Evolutionary conservation across 1,140 invertebrate species (phyloP).

Genomic region (Chionoecetes opilio): DNA sequence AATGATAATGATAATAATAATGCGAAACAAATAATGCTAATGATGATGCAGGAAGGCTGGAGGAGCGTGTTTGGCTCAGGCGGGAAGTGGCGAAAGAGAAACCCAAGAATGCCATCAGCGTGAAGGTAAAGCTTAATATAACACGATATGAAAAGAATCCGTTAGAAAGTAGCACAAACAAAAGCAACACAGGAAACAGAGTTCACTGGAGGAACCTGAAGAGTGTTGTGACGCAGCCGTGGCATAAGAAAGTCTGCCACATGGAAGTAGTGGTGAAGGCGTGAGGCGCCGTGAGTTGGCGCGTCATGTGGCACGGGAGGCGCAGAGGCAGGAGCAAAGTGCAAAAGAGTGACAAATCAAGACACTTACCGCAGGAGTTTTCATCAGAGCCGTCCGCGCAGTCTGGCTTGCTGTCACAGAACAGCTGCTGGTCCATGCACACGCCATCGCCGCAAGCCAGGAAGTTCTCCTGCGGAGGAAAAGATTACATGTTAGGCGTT

Average conservation of each 20-base stretch:
- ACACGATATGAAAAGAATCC: not conserved
- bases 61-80: not conserved
- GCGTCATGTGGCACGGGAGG: too few species aligned
- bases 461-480: slow-evolving; percentile 83
- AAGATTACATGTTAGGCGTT: not conserved
- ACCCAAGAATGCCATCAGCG: not conserved
- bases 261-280: not conserved
- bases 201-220: too few species aligned
- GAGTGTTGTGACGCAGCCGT: not conserved
- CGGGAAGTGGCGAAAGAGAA: not conserved
- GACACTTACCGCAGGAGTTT: slow-evolving; percentile 93
- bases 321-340: not conserved
- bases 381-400: slow-evolving; percentile 95
- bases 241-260: not conserved
- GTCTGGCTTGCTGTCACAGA: slow-evolving; percentile 97
- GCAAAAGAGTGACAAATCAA: not conserved
- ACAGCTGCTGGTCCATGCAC: slow-evolving; percentile 95
- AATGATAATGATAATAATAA: too few species aligned
- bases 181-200: not conserved
- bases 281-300: too few species aligned
- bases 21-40: not conserved
- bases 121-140: not conserved
- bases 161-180: not conserved
- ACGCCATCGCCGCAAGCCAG: slow-evolving; percentile 94
- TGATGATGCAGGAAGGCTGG: not conserved